These are phyloP conservation scores for Troides oblongomaculatus DNA, from an alignment of 2,888 invertebrate species.

Conservation along the genomic window DNA sequence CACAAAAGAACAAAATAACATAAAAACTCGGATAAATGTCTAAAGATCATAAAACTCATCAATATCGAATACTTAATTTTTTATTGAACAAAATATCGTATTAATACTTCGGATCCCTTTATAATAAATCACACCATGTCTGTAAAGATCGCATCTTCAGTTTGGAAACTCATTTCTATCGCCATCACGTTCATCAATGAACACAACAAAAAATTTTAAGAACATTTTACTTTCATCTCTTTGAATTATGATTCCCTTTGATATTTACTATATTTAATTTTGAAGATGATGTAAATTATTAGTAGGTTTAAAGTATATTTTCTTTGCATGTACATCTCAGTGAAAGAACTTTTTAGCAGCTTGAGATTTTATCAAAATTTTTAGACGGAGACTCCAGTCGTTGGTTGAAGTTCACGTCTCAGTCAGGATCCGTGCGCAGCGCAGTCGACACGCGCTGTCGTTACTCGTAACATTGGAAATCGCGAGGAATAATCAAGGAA, in stretches of 20 bases:
- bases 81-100: neutral
- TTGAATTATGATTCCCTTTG: neutral
- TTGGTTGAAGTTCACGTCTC: constrained; percentile 34
- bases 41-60: too few species aligned
- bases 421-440: constrained; percentile 41
- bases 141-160: constrained; percentile 4
- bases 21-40: too few species aligned
- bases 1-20: too few species aligned
- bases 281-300: too few species aligned
- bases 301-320: too few species aligned
- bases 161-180: constrained; percentile 18
- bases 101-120: neutral
- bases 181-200: constrained; percentile 17
- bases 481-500: neutral
- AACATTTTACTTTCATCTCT: constrained; percentile 7
- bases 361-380: neutral
- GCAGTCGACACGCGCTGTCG: constrained; percentile 35
- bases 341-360: neutral
- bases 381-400: neutral
- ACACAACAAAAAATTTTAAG: constrained; percentile 16
- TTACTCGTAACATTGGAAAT: neutral
- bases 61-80: too few species aligned
- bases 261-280: neutral
- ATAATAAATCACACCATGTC: neutral
- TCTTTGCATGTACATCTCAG: too few species aligned